phyloP scores from a whole-genome alignment of 1,140 invertebrate species.

The Drusus annulatus region DNA sequence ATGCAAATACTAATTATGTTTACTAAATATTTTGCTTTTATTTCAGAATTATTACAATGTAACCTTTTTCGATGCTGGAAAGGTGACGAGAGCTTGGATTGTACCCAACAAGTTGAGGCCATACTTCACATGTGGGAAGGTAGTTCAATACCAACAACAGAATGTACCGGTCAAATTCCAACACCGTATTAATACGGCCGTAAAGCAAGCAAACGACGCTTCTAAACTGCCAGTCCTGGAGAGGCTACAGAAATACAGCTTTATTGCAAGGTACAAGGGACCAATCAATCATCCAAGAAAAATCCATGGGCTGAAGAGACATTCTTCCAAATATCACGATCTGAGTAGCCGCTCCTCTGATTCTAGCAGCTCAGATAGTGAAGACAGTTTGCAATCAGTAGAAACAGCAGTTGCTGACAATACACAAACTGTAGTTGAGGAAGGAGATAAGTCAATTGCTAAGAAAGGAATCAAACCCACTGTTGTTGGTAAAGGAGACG shows the following conservation, averaged over 20 bases:
- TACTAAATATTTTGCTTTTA: background rate
- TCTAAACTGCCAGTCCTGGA: slow-evolving; percentile 61
- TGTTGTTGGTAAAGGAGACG: too few relatives aligned
- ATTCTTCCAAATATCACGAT: background rate
- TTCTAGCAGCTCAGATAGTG: slow-evolving; percentile 1
- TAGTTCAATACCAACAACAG: slow-evolving; percentile 52
- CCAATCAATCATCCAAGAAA: slow-evolving; percentile 25
- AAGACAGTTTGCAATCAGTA: background rate
- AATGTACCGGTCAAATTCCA: slow-evolving; percentile 55
- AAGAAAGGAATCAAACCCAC: too few relatives aligned
- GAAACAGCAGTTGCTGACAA: background rate
- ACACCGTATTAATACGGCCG: slow-evolving; percentile 62
- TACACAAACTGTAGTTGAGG: background rate
- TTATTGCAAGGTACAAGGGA: slow-evolving; percentile 65
- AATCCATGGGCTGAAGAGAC: background rate
- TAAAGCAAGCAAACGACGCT: slow-evolving; percentile 65
- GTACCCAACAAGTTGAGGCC: slow-evolving; percentile 63
- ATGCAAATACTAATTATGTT: background rate
- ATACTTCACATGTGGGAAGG: slow-evolving; percentile 62
- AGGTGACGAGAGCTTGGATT: slow-evolving; percentile 73
- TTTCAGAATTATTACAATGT: slow-evolving; percentile 77
- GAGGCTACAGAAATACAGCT: slow-evolving; percentile 69
- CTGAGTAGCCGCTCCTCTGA: slow-evolving; percentile 4
- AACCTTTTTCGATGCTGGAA: slow-evolving; percentile 73
- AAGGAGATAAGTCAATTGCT: too few relatives aligned